Evolutionary conservation across 2,888 invertebrate genomes (phyloP), one percentile per base, ranked within the genome.

Genomic region (Phortica okadai): DNA sequence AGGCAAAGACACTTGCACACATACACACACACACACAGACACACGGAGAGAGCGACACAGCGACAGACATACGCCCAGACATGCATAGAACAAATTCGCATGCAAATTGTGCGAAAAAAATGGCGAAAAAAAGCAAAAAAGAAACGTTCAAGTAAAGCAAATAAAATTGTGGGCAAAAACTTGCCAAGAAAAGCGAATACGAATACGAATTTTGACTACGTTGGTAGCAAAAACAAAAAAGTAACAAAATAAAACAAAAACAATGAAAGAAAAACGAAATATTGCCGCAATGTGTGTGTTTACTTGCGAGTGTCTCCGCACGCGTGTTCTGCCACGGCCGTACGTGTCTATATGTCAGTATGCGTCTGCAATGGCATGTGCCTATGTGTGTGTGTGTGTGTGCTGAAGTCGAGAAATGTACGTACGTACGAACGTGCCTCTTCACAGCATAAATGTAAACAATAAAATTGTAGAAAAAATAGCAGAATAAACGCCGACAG

Each of bases 381-480:
- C 76, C 14, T 72, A 45, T 67, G 21, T 16, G 10, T 21, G 73
- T 21, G 7, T 74, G 59, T 41, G 64, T 74, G 74, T 21, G 21
- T 21, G 21, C 1, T 0, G 1, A 21, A 21, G 21, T 0, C 21
- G 76, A 79, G 74, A 73, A 76, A 67, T 75, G 75, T 72, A 59
- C n/a, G 42, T 50, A 66, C 76, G 75, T 64, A 64, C 10, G 74
- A 78, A 83, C 69, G 67, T 69, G 67, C 58, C 67, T 54, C 58
- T 45, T 41, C 45, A 62, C 50, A 56, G 59, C 87, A 86, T 88
- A 86, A 86, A 88, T 88, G 85, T 86, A 86, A 88, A 86, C 85
- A 86, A 85, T 85, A 83, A 85, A 86, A 86, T 88, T 88, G 87
- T 86, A 88, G 87, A 86, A 86, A 86, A 82, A 88, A 88, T 85